These are phyloP conservation scores for Pseudoips prasinana DNA, from an alignment of 2,888 invertebrate genomes.

Conservation along the genomic window DNA sequence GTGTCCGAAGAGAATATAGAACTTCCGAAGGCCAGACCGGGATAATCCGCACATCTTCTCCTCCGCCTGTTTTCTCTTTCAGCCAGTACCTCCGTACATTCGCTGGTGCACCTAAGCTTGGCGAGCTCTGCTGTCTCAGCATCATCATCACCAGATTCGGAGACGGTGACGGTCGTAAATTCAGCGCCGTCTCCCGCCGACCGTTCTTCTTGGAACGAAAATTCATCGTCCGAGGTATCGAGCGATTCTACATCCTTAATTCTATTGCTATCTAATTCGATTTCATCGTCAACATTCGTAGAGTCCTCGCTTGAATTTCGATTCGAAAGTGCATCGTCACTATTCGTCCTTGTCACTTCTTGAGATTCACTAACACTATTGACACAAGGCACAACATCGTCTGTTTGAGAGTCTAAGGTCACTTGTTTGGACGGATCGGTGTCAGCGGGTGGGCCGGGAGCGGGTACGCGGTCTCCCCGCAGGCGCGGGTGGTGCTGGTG, in stretches of 20 bases:
- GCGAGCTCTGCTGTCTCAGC: slow-evolving; percentile 91
- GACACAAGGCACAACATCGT: slow-evolving; percentile 80
- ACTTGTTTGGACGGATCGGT: slow-evolving; percentile 72
- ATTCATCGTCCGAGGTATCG: slow-evolving; percentile 70
- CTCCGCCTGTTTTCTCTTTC: slow-evolving; percentile 90
- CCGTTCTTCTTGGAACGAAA: slow-evolving; percentile 68
- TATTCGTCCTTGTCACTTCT: slow-evolving; percentile 78
- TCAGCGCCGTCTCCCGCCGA: slow-evolving; percentile 75
- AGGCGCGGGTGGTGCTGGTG: slow-evolving; percentile 89
- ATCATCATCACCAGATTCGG: slow-evolving; percentile 84
- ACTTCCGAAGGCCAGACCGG: slow-evolving; percentile 94
- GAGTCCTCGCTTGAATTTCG: slow-evolving; percentile 61
- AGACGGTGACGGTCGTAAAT: slow-evolving; percentile 48
- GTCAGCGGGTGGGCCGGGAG: slow-evolving; percentile 59
- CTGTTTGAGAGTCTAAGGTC: slow-evolving; percentile 70
- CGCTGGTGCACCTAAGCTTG: slow-evolving; percentile 93
- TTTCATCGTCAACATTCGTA: slow-evolving; percentile 65
- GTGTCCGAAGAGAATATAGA: slow-evolving; percentile 98
- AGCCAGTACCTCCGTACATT: slow-evolving; percentile 93
- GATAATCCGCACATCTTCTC: slow-evolving; percentile 94
- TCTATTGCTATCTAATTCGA: slow-evolving; percentile 61
- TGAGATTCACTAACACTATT: slow-evolving; percentile 81
- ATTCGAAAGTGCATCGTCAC: slow-evolving; percentile 82
- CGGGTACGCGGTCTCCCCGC: slow-evolving; percentile 81
- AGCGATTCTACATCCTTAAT: slow-evolving; percentile 55